These are phyloP conservation scores for Cherax destructor DNA, from an alignment of 1,140 invertebrate species.

Conservation along the genomic window DNA sequence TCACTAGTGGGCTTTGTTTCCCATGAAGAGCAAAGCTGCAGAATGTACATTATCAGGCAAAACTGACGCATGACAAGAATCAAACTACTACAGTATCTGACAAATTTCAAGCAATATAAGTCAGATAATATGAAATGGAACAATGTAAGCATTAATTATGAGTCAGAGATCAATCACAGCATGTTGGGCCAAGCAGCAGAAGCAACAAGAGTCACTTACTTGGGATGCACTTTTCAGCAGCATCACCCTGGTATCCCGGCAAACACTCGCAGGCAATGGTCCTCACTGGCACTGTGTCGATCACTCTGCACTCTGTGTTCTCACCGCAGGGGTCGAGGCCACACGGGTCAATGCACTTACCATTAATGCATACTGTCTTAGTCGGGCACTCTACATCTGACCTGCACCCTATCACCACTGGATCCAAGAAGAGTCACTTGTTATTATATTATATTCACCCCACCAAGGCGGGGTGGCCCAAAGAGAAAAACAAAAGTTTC, in stretches of 20 bases:
- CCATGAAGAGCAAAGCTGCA: background rate
- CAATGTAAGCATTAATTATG: no score
- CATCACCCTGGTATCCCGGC: conserved; percentile 73
- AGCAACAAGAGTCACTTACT: conserved; percentile 69
- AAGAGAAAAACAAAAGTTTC: no score
- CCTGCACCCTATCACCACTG: conserved; percentile 73
- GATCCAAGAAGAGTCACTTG: background rate
- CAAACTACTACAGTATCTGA: no score
- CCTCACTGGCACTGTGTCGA: conserved; percentile 86
- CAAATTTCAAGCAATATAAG: no score
- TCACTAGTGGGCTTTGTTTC: no score
- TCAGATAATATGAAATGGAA: no score
- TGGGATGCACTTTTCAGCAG: conserved; percentile 74
- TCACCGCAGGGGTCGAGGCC: conserved; percentile 72
- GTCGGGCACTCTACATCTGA: conserved; percentile 73
- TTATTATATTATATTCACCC: no score
- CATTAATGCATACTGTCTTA: conserved; percentile 72
- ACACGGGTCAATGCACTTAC: conserved; percentile 72
- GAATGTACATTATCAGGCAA: background rate
- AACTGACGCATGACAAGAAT: background rate
- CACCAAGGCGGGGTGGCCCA: no score
- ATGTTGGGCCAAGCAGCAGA: background rate
- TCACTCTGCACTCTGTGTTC: conserved; percentile 87
- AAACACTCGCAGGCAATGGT: conserved; percentile 73
- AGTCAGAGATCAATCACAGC: background rate